Percentiles rank a stretch among this genome's conserved stretches.
phyloP scores from a whole-genome alignment of 2,888 invertebrate species.

The Linnaemya vulpina region DNA sequence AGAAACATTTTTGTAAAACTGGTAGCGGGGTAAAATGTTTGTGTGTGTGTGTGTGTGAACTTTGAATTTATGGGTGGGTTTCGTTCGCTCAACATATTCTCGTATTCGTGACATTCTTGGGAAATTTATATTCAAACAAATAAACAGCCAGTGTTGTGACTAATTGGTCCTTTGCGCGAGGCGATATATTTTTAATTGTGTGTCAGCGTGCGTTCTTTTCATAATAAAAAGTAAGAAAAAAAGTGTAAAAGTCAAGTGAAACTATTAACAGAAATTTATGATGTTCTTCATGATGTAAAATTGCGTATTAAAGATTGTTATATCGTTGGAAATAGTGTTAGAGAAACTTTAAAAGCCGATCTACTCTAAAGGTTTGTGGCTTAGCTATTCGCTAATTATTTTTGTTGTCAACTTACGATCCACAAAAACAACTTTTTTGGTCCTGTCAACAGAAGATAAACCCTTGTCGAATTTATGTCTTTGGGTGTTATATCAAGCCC shows the following conservation, averaged over 20 bases:
- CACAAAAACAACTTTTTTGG: not conserved
- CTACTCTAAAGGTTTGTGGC: too few relatives aligned
- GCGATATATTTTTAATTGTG: conserved; percentile 13
- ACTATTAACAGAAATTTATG: not conserved
- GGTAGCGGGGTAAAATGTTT: conserved; percentile 48
- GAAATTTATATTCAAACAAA: conserved; percentile 20
- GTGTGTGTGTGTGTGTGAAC: conserved; percentile 39
- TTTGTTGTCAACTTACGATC: not conserved
- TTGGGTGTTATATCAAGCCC: too few relatives aligned
- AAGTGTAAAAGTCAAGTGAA: conserved; percentile 42
- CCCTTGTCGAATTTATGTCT: too few relatives aligned
- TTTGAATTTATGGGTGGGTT: conserved; percentile 23
- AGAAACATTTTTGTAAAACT: conserved; percentile 9
- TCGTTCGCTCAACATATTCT: not conserved
- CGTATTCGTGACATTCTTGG: conserved; percentile 41
- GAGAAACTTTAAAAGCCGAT: too few relatives aligned
- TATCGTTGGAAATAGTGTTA: too few relatives aligned
- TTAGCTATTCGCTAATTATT: too few relatives aligned
- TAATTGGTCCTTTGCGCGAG: conserved; percentile 32
- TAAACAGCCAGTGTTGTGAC: conserved; percentile 3
- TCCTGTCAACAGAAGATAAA: too few relatives aligned
- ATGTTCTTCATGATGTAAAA: not conserved
- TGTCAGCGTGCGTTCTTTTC: not conserved
- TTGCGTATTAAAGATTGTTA: too few relatives aligned
- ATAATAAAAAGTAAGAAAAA: too few relatives aligned